Conservation (phyloP, 2,113 vertebrate genomes). For the Ceyx melanurus region DNA sequence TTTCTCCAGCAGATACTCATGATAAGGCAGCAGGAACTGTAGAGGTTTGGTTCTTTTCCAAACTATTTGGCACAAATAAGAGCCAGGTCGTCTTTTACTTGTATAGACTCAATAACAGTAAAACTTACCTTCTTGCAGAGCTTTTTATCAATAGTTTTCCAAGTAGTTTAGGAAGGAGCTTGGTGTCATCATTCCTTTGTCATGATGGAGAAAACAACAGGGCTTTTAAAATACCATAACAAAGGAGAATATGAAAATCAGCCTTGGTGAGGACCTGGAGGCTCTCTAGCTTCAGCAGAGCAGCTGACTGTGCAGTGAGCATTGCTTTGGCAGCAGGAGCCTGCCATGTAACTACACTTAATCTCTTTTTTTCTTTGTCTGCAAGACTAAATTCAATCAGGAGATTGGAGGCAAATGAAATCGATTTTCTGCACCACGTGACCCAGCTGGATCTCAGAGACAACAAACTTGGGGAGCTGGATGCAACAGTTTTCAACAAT, state of each 20-base stretch:
- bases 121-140: not conserved
- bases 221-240: not conserved
- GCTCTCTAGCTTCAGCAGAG: not conserved
- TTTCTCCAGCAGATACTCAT: not conserved
- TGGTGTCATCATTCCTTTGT: not conserved
- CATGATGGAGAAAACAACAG: not conserved
- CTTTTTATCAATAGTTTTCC: not conserved
- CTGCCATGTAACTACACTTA: not conserved
- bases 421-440: slow-evolving; percentile 90
- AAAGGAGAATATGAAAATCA: not conserved
- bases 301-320: not conserved
- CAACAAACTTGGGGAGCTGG: slow-evolving; percentile 87
- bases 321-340: not conserved
- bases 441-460: slow-evolving; percentile 94
- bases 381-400: slow-evolving; percentile 89
- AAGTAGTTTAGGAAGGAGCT: not conserved
- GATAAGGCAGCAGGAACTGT: not conserved
- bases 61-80: not conserved
- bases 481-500: slow-evolving; percentile 86
- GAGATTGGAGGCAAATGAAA: slow-evolving; percentile 78
- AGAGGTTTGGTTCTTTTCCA: slow-evolving; percentile 4
- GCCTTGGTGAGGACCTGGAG: not conserved
- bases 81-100: slow-evolving; percentile 6
- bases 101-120: not conserved
- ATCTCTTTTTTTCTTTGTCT: slow-evolving; percentile 12